Base-by-base conservation (phyloP, 1,140 invertebrate genomes). In the Parapsyche elsis region DNA sequence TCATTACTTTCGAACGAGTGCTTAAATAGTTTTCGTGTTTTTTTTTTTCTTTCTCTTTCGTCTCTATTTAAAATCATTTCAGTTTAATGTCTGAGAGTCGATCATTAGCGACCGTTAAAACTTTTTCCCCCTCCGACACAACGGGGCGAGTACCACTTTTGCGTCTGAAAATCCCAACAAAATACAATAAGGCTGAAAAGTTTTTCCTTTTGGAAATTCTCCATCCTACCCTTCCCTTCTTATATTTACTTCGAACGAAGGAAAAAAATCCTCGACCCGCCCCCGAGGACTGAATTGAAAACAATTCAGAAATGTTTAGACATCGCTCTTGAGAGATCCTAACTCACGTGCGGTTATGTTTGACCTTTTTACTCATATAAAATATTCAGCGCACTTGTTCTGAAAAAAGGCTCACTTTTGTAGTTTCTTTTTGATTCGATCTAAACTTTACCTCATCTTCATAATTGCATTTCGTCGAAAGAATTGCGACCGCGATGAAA, bases 271-370 rank as follows among this genome's bases (percentile, higher is more conserved):
- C 49, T 16, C 49, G 49, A 53, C 49, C 16, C 49, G 49, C 2
- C 49, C 49, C 49, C 10, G 49, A 53, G 49, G 49, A 53, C 49
- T 53, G 49, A 53, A 53, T 53, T 53, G 49, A 53, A 53, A 53
- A 53, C 49, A 53, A 53, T 53, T 53, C 49, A 53, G 49, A 53
- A 53, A 53, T 53, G 49, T 53, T 53, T 16, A 16, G 49, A 53
- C 49, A 53, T 53, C 49, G 49, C 49, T 53, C 49, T 10, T 53
- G 49, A 12, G 49, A 53, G 49, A 53, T 53, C 49, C 16, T 16
- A 16, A 1, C 10, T 53, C 49, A 14, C 49, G 16, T 53, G 49
- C 49, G 49, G 49, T 53, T 16, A 53, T 53, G 49, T 53, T 53
- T 53, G 49, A 53, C 49, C 49, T 53, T 53, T 53, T 53, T 53